Conservation (phyloP, 2,113 vertebrate species). For the Cinclus cinclus region DNA sequence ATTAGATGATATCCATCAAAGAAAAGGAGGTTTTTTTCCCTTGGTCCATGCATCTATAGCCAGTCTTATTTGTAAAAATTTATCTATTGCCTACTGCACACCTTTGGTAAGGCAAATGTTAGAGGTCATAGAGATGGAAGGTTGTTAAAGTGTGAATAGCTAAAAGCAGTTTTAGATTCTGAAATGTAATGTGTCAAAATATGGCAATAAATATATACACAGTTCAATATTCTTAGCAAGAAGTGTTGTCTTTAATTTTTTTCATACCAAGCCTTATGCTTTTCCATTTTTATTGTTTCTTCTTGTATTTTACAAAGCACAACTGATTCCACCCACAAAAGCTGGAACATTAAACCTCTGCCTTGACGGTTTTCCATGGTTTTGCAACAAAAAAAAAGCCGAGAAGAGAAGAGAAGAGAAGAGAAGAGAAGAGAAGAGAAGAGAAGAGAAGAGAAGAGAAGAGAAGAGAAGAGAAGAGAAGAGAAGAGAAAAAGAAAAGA, state of each 20-base stretch:
- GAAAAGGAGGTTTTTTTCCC: neutral
- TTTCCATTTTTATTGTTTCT: neutral
- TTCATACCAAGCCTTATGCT: neutral
- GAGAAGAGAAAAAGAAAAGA: no score
- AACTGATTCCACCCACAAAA: neutral
- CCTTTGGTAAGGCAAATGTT: neutral
- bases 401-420: no score
- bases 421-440: no score
- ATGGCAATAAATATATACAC: neutral
- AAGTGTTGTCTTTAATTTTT: neutral
- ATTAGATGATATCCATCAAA: neutral
- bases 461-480: no score
- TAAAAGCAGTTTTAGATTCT: neutral
- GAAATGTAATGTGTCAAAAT: neutral
- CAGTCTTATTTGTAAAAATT: neutral
- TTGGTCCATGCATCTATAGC: fast-evolving
- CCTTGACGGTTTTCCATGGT: neutral
- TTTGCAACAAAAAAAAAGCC: neutral
- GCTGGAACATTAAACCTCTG: neutral
- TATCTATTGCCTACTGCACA: neutral
- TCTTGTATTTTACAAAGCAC: neutral
- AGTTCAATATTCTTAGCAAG: neutral
- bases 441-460: no score
- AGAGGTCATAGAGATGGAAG: neutral
- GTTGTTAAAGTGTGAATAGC: neutral